These are phyloP conservation scores for Phylloscopus whistleri DNA, from an alignment of 2,113 vertebrate genomes.

Conservation along the genomic window DNA sequence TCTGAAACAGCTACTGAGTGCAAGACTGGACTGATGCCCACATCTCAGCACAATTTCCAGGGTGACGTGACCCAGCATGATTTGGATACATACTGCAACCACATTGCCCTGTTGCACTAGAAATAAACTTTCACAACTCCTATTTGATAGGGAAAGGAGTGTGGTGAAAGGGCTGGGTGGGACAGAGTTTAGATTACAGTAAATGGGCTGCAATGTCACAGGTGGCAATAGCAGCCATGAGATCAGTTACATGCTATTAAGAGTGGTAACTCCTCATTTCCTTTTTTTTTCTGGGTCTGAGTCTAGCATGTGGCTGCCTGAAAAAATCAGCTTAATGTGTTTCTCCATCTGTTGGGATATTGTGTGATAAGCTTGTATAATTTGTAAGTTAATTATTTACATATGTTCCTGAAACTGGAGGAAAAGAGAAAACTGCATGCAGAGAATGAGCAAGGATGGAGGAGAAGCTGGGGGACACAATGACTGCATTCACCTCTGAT, in stretches of 20 bases:
- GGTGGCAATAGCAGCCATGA: neutral
- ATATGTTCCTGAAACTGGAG: constrained; percentile 49
- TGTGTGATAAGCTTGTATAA: constrained; percentile 48
- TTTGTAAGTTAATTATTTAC: constrained; percentile 68
- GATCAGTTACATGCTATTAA: neutral
- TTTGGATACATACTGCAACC: neutral
- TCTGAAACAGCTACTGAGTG: neutral
- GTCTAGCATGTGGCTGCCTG: constrained; percentile 39
- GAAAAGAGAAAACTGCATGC: neutral
- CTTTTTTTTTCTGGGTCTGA: constrained; percentile 1
- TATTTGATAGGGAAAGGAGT: neutral
- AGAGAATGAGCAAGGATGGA: neutral
- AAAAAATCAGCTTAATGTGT: constrained; percentile 53
- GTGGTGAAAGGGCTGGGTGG: neutral
- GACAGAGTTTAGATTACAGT: neutral
- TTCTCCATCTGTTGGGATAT: constrained; percentile 53
- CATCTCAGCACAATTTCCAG: neutral
- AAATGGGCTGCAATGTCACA: neutral
- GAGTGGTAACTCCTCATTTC: constrained; percentile 19
- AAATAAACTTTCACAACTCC: neutral
- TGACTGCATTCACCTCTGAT: neutral
- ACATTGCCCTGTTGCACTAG: neutral
- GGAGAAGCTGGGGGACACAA: neutral
- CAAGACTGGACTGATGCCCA: neutral
- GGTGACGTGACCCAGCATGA: neutral